phyloP scores from a whole-genome alignment of 2,888 invertebrate species.

The Drosophila anomelani region DNA sequence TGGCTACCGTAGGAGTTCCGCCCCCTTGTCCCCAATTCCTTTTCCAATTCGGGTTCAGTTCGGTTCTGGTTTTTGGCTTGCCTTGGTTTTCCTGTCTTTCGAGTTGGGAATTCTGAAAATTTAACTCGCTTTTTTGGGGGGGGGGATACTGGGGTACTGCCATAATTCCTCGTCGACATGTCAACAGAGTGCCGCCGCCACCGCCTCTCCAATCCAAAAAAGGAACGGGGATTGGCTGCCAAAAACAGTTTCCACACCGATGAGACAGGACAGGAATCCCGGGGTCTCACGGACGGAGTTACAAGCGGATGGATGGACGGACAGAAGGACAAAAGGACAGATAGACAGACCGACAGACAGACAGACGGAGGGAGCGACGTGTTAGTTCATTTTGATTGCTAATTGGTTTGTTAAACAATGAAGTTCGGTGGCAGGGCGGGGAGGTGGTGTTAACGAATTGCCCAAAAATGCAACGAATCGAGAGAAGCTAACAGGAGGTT shows the following conservation, averaged over 20 bases:
- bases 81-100: constrained; percentile 64
- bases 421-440: constrained; percentile 54
- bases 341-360: constrained; percentile 5
- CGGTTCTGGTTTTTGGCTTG: constrained; percentile 32
- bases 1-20: constrained; percentile 64
- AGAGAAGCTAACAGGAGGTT: constrained; percentile 5
- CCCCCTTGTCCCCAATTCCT: constrained; percentile 1
- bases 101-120: constrained; percentile 77
- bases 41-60: constrained; percentile 22
- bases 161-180: constrained; percentile 78
- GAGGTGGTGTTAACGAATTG: constrained; percentile 76
- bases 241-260: constrained; percentile 44
- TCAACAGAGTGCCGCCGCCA: constrained; percentile 60
- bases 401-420: constrained; percentile 83
- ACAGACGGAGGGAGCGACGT: constrained; percentile 49
- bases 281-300: constrained; percentile 20
- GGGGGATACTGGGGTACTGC: constrained; percentile 49
- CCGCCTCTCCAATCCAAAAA: constrained; percentile 19
- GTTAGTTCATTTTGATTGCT: constrained; percentile 84
- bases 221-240: constrained; percentile 31
- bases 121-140: constrained; percentile 64
- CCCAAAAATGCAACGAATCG: constrained; percentile 69
- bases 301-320: constrained; percentile 6
- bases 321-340: constrained; percentile 24
- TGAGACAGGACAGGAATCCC: constrained; percentile 35